Conservation (phyloP, 2,888 invertebrate species). For the Caenorhabditis sp. region DNA sequence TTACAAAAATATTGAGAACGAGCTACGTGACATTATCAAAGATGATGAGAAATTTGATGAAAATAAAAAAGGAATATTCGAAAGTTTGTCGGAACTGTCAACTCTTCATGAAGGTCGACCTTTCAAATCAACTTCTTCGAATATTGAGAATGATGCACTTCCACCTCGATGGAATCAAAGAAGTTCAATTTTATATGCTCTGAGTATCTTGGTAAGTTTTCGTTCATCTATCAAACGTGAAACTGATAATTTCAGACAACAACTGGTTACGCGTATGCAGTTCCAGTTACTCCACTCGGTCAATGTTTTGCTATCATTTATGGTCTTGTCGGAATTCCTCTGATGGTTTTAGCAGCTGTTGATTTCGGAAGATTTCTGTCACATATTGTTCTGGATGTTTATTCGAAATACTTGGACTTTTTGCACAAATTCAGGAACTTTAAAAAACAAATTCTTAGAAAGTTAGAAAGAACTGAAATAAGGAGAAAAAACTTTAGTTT, state of each 20-base stretch:
- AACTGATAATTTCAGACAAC: constrained; percentile 51
- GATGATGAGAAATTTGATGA: constrained; percentile 26
- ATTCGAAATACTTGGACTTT: constrained; percentile 52
- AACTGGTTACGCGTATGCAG: constrained; percentile 67
- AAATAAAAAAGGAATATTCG: constrained; percentile 21
- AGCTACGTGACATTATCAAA: constrained; percentile 30
- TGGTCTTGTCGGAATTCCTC: constrained; percentile 64
- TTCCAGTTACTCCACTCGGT: constrained; percentile 63
- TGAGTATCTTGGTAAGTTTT: constrained; percentile 69
- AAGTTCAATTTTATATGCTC: constrained; percentile 65
- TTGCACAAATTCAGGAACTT: constrained; percentile 31
- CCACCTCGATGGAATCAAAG: constrained; percentile 65
- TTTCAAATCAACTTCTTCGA: constrained; percentile 52
- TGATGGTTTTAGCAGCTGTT: constrained; percentile 70
- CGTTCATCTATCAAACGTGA: too few relatives aligned
- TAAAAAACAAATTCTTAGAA: constrained; percentile 10
- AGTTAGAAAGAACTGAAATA: constrained; percentile 1
- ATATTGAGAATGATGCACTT: constrained; percentile 52
- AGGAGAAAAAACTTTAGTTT: neutral
- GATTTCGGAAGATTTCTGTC: constrained; percentile 70
- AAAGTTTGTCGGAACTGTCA: constrained; percentile 48
- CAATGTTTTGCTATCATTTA: constrained; percentile 67
- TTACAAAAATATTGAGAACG: constrained; percentile 42
- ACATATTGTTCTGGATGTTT: constrained; percentile 62
- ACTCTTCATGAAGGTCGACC: constrained; percentile 57